Evolutionary conservation across 1,140 invertebrate species (phyloP), one percentile per base, ranked within the genome.

Genomic region (Danaus plexippus): DNA sequence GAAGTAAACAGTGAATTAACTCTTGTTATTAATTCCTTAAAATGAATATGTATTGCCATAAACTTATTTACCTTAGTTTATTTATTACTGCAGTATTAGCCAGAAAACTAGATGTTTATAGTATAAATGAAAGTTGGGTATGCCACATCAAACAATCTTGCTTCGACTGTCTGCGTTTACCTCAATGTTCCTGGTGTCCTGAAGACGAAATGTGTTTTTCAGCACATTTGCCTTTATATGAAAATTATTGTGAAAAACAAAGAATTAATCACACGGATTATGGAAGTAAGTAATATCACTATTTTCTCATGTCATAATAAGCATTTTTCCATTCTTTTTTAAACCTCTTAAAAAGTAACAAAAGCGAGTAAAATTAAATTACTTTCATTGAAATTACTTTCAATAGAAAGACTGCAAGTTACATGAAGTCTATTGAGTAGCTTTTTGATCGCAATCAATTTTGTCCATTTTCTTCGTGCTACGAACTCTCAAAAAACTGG

Each of bases 171-270:
- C 62, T 86, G n/a, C 64, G 61, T 12, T 63, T 83, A 22, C 52
- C 67, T 11, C 81, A 85, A 13, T 86, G 83, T 57, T 73, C 78
- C 8, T 86, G 83, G 83, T 86, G 81, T 57, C 50, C 63, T 5
- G 65, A 63, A 10, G 68, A 74, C 50, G 73, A 71, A 18, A 72
- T 56, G 66, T 86, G 83, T 55, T 86, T 74, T 54, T 79, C 81
- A 22, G 69, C 69, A 49, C 46, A 71, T 13, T 49, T 81, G 15
- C 52, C 63, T 6, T 49, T 42, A 11, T 55, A 47, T 46, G 45
- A 69, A 54, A 64, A 68, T 11, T 77, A 66, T 64, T 86, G 80
- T 47, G 60, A 61, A 41, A 67, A 52, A 40, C 49, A 58, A 18
- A 58, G 61, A 11, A 69, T 73, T 9, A 57, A 66, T 49, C 69